Base-by-base conservation (phyloP, 1,140 invertebrate genomes). In the Monomorium pharaonis region DNA sequence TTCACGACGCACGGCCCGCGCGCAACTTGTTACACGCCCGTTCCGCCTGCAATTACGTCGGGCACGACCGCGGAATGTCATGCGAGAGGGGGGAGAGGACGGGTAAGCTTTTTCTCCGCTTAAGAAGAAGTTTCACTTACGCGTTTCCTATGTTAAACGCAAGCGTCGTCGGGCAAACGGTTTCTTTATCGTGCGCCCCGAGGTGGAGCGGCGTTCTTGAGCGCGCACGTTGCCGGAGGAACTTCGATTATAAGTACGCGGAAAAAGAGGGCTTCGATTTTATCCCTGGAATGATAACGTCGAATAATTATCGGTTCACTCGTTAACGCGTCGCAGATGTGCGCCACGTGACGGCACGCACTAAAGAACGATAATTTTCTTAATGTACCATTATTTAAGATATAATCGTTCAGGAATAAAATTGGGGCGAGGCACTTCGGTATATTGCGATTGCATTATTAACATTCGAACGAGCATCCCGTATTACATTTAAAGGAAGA, bases 121-220 rank as follows among this genome's bases (percentile, higher is more conserved):
- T 74, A 83, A 83, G 51, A 83, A 72, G 67, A 80, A 56, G 44
- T 83, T 83, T 83, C 54, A 72, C 67, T 72, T 30, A 58, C 37
- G 14, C 51, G 49, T 33, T 27, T n/a, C 30, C 30, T 18, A 21
- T 33, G 33, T 67, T 18, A 24, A 21, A 81, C 21, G 12, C 30
- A 21, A 51, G 37, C 51, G 21, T 58, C 67, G 30, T 58, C 37
- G 78, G 27, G 27, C 3, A 54, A 21, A 24, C 42, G 44, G n/a
- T n/a, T 51, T 27, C 30, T 51, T 72, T 70, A 58, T 81, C 37
- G 33, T 44, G 16, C 33, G 10, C 0, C 3, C 18, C 27, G 3
- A 44, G 14, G 63, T 18, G 14, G 44, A 58, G 27, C 16, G 18
- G 42, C 51, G 67, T n/a, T 74, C 21, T 72, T 33, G 18, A 47